Percentiles rank a stretch among this genome's conserved stretches.
Conservation (phyloP, 2,797 vertebrate species). For the Sebastes hopkinsi region DNA sequence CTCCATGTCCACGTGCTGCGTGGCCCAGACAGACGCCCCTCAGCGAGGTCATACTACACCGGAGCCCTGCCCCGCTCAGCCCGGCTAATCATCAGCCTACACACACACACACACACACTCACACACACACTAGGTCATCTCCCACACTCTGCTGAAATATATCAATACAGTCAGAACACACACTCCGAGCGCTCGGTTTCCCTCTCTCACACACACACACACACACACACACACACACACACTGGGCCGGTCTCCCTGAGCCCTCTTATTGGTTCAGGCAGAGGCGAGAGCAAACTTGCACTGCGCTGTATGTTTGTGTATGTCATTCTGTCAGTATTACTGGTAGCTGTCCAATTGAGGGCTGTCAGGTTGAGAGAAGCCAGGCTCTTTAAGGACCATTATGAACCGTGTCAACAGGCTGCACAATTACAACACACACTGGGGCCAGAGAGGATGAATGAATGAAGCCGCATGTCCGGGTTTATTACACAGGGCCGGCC, state of each 20-base stretch:
- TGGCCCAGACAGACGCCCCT: conserved; percentile 77
- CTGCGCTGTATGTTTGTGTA: conserved; percentile 69
- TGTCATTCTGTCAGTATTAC: conserved; percentile 74
- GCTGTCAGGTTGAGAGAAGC: conserved; percentile 74
- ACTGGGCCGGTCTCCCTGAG: conserved; percentile 14
- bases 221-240: conserved; percentile 18
- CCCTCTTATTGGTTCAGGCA: conserved; percentile 53
- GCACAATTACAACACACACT: conserved; percentile 71
- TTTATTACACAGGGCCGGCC: conserved; percentile 61
- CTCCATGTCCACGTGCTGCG: conserved; percentile 73
- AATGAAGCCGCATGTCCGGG: conserved; percentile 63
- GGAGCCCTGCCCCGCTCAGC: conserved; percentile 54
- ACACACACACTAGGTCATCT: conserved; percentile 40
- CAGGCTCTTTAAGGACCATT: conserved; percentile 75
- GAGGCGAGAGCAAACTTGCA: conserved; percentile 53
- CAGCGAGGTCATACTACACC: conserved; percentile 68
- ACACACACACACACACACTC: conserved; percentile 40
- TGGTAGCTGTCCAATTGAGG: conserved; percentile 68
- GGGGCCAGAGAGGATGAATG: conserved; percentile 67
- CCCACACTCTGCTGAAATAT: conserved; percentile 43
- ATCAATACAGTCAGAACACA: conserved; percentile 54
- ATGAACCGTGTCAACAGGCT: conserved; percentile 76
- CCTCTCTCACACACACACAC: background rate
- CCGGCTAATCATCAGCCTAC: conserved; percentile 63
- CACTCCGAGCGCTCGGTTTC: conserved; percentile 12